Evolutionary conservation across 2,888 invertebrate genomes (phyloP).

Genomic region (Ectropis crepuscularia): DNA sequence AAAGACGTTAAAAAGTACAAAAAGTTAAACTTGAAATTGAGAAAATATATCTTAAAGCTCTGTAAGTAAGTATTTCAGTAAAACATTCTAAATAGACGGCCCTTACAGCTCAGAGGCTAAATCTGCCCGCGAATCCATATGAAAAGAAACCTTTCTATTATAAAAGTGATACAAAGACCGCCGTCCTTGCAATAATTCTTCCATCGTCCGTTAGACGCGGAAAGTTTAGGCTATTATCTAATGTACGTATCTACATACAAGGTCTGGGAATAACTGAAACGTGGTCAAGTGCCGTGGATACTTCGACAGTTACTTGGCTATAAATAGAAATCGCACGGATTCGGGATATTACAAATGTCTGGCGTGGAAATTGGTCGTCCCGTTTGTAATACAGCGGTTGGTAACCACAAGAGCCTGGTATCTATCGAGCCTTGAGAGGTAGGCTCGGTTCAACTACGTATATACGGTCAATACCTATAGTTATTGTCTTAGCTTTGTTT

Average conservation of each 20-base stretch:
- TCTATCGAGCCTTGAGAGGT: too few species aligned
- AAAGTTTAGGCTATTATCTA: slow-evolving; percentile 51
- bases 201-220: slow-evolving; percentile 65
- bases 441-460: too few species aligned
- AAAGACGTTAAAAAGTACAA: too few species aligned
- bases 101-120: slow-evolving; percentile 14
- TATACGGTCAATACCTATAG: too few species aligned
- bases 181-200: slow-evolving; percentile 60
- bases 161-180: slow-evolving; percentile 36
- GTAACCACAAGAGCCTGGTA: background rate
- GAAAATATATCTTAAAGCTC: too few species aligned
- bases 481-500: too few species aligned
- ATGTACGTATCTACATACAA: slow-evolving; percentile 22
- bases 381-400: background rate
- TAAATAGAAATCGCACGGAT: background rate
- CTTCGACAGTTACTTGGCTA: background rate
- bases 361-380: background rate
- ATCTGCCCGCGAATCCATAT: slow-evolving; percentile 21
- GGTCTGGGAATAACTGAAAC: slow-evolving; percentile 13
- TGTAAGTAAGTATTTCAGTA: background rate
- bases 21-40: too few species aligned
- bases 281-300: slow-evolving; percentile 1
- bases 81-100: slow-evolving; percentile 2
- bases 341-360: slow-evolving; percentile 2
- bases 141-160: slow-evolving; percentile 32